Evolutionary conservation across 2,113 vertebrate species (phyloP), one percentile per base, ranked within the genome.

Genomic region (Takifugu bimaculatus): DNA sequence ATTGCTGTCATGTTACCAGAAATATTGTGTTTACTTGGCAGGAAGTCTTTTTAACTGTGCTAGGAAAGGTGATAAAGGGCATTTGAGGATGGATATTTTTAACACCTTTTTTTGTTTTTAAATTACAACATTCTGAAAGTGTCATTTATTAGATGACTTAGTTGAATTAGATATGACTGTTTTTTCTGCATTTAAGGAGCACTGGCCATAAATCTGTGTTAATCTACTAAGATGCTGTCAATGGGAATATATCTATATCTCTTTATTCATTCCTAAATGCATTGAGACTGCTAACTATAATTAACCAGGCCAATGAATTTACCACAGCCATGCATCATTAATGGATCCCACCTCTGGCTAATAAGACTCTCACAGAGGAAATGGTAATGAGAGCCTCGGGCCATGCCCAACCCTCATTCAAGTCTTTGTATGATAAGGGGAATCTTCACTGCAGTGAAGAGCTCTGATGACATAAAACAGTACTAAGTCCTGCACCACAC

Each of bases 311-410:
- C 63, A 74, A 81, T 75, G 68, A 54, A 72, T 84, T 81, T 58
- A 78, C 39, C 71, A 70, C 64, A 78, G 62, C 60, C 50, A 57
- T 59, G 67, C 57, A 75, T 75, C 70, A 28, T 71, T 78, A 79
- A 84, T 75, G 70, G 67, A 54, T 55, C 68, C 74, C 72, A 81
- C 80, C 63, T 73, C 47, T 26, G 54, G 63, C 67, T 78, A 77
- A 79, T 75, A 73, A 68, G 57, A 26, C 68, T 56, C 60, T 77
- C 66, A 50, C 45, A 57, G 50, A 51, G 51, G 67, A 77, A 65
- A 74, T 63, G 26, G 71, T 68, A 20, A 20, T 20, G 57, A 69
- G 61, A 60, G 72, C 72, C 74, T 72, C 26, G 53, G 50, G 70
- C 56, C 59, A 59, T 51, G 60, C 59, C 58, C 44, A 74, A 50